Evolutionary conservation across 2,888 invertebrate genomes (phyloP).

Genomic region (Diadegma fenestrale): DNA sequence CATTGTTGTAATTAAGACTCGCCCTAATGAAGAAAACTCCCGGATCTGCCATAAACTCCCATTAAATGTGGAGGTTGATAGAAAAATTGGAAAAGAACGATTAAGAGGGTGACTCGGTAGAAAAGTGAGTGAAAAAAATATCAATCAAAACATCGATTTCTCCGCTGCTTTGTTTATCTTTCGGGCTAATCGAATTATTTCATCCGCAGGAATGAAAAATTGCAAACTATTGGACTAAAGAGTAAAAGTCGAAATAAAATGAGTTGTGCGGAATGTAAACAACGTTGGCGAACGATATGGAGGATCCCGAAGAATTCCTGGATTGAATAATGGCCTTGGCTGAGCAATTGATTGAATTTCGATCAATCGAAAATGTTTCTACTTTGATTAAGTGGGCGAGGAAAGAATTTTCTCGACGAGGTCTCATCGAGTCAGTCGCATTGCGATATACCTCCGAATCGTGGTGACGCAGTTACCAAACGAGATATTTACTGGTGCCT

Average conservation of each 20-base stretch:
- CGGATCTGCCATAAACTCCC: too few species aligned
- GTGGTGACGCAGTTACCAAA: conserved; percentile 36
- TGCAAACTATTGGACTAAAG: background rate
- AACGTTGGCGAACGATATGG: background rate
- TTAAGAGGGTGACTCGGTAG: background rate
- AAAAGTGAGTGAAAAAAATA: background rate
- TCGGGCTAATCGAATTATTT: background rate
- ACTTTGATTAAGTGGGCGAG: background rate
- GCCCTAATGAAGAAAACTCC: too few species aligned
- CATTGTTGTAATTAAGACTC: too few species aligned
- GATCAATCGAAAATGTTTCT: background rate
- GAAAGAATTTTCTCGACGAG: background rate
- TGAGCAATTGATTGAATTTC: background rate
- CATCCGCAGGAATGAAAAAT: background rate
- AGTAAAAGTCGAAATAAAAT: background rate
- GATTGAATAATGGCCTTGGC: background rate
- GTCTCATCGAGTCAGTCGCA: background rate
- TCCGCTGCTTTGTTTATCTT: background rate
- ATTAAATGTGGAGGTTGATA: background rate
- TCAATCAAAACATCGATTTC: background rate
- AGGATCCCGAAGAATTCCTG: background rate
- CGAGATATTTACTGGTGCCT: conserved; percentile 4
- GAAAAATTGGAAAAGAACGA: background rate
- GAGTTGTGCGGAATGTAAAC: background rate
- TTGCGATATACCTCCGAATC: conserved; percentile 18